Conservation (phyloP, 2,888 invertebrate genomes). For the Patella depressa region DNA sequence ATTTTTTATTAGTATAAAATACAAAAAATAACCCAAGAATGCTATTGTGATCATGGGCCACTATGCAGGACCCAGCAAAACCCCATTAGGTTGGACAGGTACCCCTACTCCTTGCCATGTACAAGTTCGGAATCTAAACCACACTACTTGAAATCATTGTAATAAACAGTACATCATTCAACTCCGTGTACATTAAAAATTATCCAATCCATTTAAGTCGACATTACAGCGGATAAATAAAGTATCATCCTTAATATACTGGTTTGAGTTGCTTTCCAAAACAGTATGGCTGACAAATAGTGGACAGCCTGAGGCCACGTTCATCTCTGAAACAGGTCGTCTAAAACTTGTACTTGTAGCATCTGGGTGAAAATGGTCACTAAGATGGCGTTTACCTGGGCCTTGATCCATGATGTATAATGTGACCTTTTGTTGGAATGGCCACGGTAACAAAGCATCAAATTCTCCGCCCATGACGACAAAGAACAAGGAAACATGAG, state of each 20-base stretch:
- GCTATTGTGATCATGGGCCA: too few species aligned
- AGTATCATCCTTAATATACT: slow-evolving; percentile 56
- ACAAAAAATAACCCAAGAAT: too few species aligned
- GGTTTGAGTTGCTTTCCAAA: slow-evolving; percentile 47
- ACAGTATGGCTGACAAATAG: slow-evolving; percentile 57
- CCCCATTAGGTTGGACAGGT: too few species aligned
- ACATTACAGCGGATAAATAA: slow-evolving; percentile 59
- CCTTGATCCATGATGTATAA: slow-evolving; percentile 64
- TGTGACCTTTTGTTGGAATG: slow-evolving; percentile 64
- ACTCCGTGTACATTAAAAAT: neutral
- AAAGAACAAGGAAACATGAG: slow-evolving; percentile 66
- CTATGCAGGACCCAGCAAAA: too few species aligned
- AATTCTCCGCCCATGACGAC: slow-evolving; percentile 67
- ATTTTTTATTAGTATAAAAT: too few species aligned
- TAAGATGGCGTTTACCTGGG: slow-evolving; percentile 45
- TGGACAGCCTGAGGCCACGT: slow-evolving; percentile 65
- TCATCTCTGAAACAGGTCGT: slow-evolving; percentile 64
- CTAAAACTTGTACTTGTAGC: slow-evolving; percentile 61
- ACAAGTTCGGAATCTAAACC: too few species aligned
- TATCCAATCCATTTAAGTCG: slow-evolving; percentile 26
- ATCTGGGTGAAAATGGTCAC: slow-evolving; percentile 66
- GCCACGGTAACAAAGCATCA: slow-evolving; percentile 66
- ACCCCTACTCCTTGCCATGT: too few species aligned
- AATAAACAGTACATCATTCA: too few species aligned
- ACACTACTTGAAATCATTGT: too few species aligned